Evolutionary conservation across 92 coral and sea anemone species (phyloP), one percentile per base, ranked within the genome.

Genomic region (Metridium senile): DNA sequence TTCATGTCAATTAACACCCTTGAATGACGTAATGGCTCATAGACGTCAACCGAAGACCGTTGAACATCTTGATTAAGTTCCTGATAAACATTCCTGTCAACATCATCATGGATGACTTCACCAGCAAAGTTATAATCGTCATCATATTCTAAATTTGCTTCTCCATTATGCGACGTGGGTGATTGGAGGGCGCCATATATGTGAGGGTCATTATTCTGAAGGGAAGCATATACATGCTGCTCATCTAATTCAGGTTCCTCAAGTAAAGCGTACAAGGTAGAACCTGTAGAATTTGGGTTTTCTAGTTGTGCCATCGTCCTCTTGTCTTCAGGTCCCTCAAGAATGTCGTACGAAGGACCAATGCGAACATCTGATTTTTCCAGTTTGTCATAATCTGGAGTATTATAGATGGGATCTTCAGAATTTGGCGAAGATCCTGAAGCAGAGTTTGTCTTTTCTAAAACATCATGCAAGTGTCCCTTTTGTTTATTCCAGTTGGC

Each of bases 221-320:
- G 68, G 67, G 78, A 1, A 73, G 32, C 68, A 73, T 73, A 57
- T 58, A 73, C 68, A 10, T 73, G 78, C n/a, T 62, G 30, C 9
- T 33, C 68, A 13, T 49, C 16, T 18, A 62, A 27, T 2, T 56
- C 66, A 11, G 49, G 51, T 51, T 18, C 29, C 30, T 72, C 77
- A 30, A 30, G 66, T 32, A 29, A 47, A 31, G 32, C 51, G 57
- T 31, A 56, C 51, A 72, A 29, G 26, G 77, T 49, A 30, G 51
- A 32, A 72, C 22, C 28, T n/a, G 22, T 26, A 0, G 65, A 22
- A 56, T 19, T 53, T 8, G 66, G 11, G 57, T 33, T 62, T 21
- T 33, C 26, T 26, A 29, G 56, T 39, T 68, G 56, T 13, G 20
- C 21, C 11, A 33, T 68, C 21, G 13, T 33, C n/a, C 39, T 18